Conservation (phyloP, 1,140 invertebrate genomes). For the Apis cerana region DNA sequence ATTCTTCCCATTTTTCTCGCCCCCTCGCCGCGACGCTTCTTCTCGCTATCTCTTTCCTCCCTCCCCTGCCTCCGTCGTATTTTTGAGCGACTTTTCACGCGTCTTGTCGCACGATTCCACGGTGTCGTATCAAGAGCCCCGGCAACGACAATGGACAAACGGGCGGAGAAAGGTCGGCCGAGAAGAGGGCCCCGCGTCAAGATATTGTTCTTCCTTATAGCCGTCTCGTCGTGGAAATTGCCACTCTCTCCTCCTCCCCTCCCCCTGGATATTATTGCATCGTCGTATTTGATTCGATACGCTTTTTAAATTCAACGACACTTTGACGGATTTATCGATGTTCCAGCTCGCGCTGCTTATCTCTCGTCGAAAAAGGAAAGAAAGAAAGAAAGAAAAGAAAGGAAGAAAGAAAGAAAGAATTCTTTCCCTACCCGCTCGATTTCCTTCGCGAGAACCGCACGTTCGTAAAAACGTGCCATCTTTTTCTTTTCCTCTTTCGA, state of each 20-base stretch:
- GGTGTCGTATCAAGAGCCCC: not conserved
- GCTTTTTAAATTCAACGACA: slow-evolving; percentile 27
- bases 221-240: slow-evolving; percentile 8
- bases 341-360: not conserved
- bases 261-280: not conserved
- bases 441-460: slow-evolving; percentile 13
- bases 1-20: not conserved
- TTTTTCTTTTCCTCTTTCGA: too few species aligned
- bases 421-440: slow-evolving; percentile 27
- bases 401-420: too few species aligned
- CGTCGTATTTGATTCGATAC: slow-evolving; percentile 18
- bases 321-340: slow-evolving; percentile 35
- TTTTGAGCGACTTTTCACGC: slow-evolving; percentile 24
- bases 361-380: not conserved
- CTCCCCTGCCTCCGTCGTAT: not conserved
- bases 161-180: not conserved
- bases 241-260: too few species aligned
- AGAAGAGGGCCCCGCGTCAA: not conserved
- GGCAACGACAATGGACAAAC: slow-evolving; percentile 17
- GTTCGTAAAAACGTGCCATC: too few species aligned
- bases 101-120: slow-evolving; percentile 22
- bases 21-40: not conserved
- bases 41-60: not conserved
- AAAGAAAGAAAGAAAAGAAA: not conserved
- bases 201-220: slow-evolving; percentile 27